These are phyloP conservation scores for Scaptomyza montana DNA, from an alignment of 1,140 invertebrate genomes.

Conservation along the genomic window DNA sequence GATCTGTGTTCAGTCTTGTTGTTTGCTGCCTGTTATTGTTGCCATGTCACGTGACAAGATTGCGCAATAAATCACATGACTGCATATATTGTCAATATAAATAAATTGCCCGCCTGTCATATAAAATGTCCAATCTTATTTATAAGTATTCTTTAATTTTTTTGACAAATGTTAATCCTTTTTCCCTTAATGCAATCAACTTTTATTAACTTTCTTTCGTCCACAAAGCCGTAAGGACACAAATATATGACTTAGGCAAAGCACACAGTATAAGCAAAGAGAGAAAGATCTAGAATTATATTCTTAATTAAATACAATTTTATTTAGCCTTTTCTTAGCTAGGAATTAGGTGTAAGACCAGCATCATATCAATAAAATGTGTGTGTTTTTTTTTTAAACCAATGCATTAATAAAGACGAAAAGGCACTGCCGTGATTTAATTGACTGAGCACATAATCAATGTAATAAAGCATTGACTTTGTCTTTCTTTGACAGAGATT, in stretches of 20 bases:
- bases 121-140: constrained; percentile 40
- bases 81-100: constrained; percentile 42
- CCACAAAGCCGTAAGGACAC: background rate
- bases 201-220: constrained; percentile 19
- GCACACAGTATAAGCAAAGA: background rate
- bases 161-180: constrained; percentile 4
- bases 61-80: constrained; percentile 70
- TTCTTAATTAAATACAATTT: too few relatives aligned
- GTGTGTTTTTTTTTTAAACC: too few relatives aligned
- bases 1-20: background rate
- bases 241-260: constrained; percentile 10
- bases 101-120: constrained; percentile 28
- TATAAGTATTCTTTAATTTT: constrained; percentile 16
- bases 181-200: constrained; percentile 4
- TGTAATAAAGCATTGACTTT: too few relatives aligned
- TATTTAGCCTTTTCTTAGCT: too few relatives aligned
- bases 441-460: too few relatives aligned
- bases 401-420: too few relatives aligned
- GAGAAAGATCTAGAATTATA: too few relatives aligned
- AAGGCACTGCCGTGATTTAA: too few relatives aligned
- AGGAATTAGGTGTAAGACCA: too few relatives aligned
- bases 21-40: constrained; percentile 27
- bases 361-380: too few relatives aligned
- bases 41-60: constrained; percentile 62
- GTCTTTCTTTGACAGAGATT: too few relatives aligned